Conservation (phyloP, 37 sponge, comb jelly and placozoan species). For the Trichoplax adhaerens region DNA sequence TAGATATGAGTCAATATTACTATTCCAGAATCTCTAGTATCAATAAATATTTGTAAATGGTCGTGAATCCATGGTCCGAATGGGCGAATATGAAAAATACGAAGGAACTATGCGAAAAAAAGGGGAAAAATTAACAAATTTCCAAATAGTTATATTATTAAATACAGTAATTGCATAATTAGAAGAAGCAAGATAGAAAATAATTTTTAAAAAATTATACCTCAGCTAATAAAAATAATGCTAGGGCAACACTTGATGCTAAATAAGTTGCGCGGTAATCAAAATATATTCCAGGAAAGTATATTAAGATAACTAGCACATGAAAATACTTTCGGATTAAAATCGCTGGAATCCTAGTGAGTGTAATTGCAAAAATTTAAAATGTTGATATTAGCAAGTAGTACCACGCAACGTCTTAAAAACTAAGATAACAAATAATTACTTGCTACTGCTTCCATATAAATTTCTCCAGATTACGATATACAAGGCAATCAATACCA, state of each 20-base stretch:
- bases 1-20: constrained; percentile 67
- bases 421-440: too few relatives aligned
- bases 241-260: constrained; percentile 22
- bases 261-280: constrained; percentile 27
- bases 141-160: not conserved
- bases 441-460: too few relatives aligned
- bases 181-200: not conserved
- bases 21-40: constrained; percentile 35
- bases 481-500: too few relatives aligned
- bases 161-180: not conserved
- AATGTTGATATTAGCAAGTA: too few relatives aligned
- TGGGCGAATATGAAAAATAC: constrained; percentile 50
- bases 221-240: constrained; percentile 28
- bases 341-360: too few relatives aligned
- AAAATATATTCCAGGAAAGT: constrained; percentile 28
- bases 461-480: too few relatives aligned
- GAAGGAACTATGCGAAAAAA: constrained; percentile 28
- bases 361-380: too few relatives aligned
- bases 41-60: constrained; percentile 26
- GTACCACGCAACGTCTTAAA: too few relatives aligned
- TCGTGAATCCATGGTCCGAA: constrained; percentile 34
- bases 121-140: not conserved
- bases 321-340: constrained; percentile 54
- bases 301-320: constrained; percentile 39
- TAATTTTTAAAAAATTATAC: constrained; percentile 7